Evolutionary conservation across 2,113 vertebrate species (phyloP).

Genomic region (Brachyhypopomus gauderio): DNA sequence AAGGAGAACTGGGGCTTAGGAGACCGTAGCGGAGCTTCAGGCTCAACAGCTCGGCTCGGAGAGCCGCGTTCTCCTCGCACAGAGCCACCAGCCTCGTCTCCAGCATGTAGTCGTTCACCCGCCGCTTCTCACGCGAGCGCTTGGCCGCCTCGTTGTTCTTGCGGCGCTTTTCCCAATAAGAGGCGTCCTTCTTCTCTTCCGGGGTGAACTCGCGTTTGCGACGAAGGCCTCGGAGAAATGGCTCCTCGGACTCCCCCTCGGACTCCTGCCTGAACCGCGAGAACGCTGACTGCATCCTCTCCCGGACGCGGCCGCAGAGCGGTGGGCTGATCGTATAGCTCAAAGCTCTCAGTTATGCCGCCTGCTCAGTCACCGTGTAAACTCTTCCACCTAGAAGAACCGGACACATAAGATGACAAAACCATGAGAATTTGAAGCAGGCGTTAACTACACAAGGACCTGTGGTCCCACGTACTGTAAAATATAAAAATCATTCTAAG

Average conservation of each 20-base stretch:
- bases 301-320: no score
- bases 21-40: slow-evolving; percentile 80
- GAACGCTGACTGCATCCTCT: slow-evolving; percentile 64
- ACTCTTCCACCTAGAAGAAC: slow-evolving; percentile 29
- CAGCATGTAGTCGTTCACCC: slow-evolving; percentile 79
- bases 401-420: slow-evolving; percentile 11
- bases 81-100: slow-evolving; percentile 78
- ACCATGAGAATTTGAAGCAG: not conserved
- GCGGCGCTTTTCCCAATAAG: slow-evolving; percentile 90
- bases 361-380: not conserved
- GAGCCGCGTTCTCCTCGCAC: slow-evolving; percentile 81
- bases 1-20: slow-evolving; percentile 41
- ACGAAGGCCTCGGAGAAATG: slow-evolving; percentile 59
- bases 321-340: no score
- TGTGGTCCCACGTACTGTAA: no score
- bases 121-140: slow-evolving; percentile 86
- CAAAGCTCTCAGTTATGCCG: not conserved
- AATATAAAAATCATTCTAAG: no score
- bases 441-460: not conserved
- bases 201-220: slow-evolving; percentile 88
- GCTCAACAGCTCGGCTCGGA: slow-evolving; percentile 80
- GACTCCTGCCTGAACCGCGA: not conserved
- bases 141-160: slow-evolving; percentile 92
- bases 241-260: slow-evolving; percentile 32
- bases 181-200: slow-evolving; percentile 84